phyloP scores from a whole-genome alignment of 2,113 vertebrate species.

The Nothoprocta pentlandii region DNA sequence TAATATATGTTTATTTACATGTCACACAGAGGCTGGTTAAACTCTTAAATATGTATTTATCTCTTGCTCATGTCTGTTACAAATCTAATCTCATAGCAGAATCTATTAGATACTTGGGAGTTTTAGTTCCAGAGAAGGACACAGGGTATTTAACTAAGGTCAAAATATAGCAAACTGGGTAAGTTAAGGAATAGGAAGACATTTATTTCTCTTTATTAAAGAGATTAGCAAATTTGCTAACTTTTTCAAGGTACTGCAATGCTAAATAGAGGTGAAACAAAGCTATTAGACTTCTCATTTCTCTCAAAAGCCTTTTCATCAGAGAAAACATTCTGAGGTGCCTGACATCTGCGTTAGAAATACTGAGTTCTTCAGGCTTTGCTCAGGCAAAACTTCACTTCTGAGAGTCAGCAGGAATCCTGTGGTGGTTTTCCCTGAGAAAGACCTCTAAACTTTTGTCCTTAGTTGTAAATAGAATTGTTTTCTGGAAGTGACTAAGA shows the following conservation, averaged over 20 bases:
- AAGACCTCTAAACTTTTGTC: slow-evolving; percentile 37
- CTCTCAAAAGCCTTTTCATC: background rate
- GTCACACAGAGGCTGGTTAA: background rate
- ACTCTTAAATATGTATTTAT: background rate
- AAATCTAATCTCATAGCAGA: background rate
- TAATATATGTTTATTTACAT: background rate
- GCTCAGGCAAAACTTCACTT: background rate
- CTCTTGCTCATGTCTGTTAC: accelerated
- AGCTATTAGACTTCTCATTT: background rate
- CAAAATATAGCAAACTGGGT: background rate
- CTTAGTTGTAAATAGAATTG: slow-evolving; percentile 12
- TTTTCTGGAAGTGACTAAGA: background rate
- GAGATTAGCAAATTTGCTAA: background rate
- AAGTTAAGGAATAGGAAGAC: background rate
- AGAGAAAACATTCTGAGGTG: background rate
- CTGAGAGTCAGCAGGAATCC: background rate
- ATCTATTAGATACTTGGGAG: background rate
- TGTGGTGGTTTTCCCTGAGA: background rate
- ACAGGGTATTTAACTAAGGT: background rate
- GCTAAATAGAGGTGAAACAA: background rate
- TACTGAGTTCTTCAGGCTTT: background rate
- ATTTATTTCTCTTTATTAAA: background rate
- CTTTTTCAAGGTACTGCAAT: background rate
- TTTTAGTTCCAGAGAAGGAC: background rate
- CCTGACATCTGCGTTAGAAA: background rate